Base-by-base conservation (phyloP, 2,113 vertebrate genomes). In the Pterophyllum scalare region DNA sequence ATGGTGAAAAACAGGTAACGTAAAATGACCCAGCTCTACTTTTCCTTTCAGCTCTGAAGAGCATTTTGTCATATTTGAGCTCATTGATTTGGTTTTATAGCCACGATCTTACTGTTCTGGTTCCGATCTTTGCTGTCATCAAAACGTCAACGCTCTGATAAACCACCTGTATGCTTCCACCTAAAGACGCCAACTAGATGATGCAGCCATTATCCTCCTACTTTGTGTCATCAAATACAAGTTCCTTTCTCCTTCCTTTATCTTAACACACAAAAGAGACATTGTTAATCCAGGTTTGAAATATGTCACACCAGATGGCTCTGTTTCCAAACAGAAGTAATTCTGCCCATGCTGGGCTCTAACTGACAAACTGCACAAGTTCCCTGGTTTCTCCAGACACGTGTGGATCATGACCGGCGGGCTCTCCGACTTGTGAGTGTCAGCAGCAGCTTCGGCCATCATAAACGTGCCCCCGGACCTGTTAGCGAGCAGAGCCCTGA, bases 361-460 rank as follows among this genome's bases (percentile, higher is more conserved):
- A 83, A 90, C 83, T 46, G 85, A 90, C 82, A 67, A 89, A 78
- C 81, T 77, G 81, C 88, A 88, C 57, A 31, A 77, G 35, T 76
- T 38, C 57, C 62, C 70, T 88, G 80, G 91, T 90, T 88, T 87
- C 14, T 46, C 33, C 59, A 46, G 54, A 85, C 89, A 88, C 49
- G 56, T 91, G 91, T 20, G 46, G 1, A 6, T 85, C 2, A 1
- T 60, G 24, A 54, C 3, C 14, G 59, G 87, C 81, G 91, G 70
- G 70, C 91, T 70, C 60, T 19, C 43, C 20, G 35, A 57, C 83
- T 74, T 81, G 79, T 80, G 86, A 88, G 90, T 77, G 85, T 91
- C 77, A 91, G 85, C 89, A 86, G 33, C 75, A 82, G 75, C 80
- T 22, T 59, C 31, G 15, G 40, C 74, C 89, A 65, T 84, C 77